A percentile compares a stretch with the other conserved stretches of the same genome.
Conservation (phyloP, 2,888 invertebrate species). For the Hypomecis atomaria region DNA sequence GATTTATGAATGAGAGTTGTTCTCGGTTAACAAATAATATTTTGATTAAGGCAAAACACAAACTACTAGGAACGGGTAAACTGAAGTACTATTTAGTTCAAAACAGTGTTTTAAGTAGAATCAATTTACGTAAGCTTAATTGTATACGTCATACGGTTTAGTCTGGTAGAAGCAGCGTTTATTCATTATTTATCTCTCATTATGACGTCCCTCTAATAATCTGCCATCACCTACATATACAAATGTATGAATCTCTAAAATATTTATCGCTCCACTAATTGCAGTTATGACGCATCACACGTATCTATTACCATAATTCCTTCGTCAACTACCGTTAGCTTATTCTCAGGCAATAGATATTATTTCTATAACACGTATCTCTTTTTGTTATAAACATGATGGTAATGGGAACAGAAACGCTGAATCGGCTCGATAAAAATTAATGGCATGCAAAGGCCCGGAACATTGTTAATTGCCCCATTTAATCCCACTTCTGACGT, state of each 20-base stretch:
- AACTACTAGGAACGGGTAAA: no score
- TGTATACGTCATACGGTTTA: no score
- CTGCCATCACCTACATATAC: neutral
- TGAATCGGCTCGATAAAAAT: neutral
- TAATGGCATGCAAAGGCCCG: neutral
- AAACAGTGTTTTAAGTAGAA: no score
- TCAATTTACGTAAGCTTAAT: no score
- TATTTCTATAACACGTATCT: neutral
- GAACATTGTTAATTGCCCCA: conserved; percentile 6
- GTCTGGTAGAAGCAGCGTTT: no score
- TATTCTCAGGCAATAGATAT: neutral
- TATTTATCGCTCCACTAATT: neutral
- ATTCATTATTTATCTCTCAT: neutral
- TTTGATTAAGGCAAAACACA: no score
- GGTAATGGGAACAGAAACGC: neutral
- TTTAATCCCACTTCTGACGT: conserved; percentile 1
- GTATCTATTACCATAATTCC: conserved; percentile 1
- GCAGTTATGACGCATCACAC: neutral
- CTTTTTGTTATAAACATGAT: neutral
- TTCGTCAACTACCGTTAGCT: neutral
- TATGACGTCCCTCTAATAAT: neutral
- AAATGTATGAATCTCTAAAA: neutral
- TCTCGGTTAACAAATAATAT: neutral
- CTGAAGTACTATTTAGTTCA: no score
- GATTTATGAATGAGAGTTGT: neutral